A percentile compares a stretch with the other conserved stretches of the same genome.
Evolutionary conservation across 2,797 vertebrate genomes (phyloP).

Genomic region (Danio albolineatus): DNA sequence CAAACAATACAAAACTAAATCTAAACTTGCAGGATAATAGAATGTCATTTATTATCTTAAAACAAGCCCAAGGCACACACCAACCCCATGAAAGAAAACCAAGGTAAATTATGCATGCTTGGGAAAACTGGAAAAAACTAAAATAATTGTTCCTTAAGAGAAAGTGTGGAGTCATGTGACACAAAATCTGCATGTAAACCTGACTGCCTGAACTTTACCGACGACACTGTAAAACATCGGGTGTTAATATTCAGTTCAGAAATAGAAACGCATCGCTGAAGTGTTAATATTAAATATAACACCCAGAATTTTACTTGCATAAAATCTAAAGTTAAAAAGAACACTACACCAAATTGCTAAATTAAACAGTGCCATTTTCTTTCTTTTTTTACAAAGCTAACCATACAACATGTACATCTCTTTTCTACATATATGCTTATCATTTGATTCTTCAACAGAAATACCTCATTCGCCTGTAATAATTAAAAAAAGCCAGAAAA

Average conservation of each 20-base stretch:
- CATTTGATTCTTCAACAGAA: conserved; percentile 70
- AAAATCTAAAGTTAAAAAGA: background rate
- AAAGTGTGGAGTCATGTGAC: background rate
- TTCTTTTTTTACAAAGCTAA: background rate
- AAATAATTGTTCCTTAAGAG: background rate
- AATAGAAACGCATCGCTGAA: conserved; percentile 27
- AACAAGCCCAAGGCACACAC: background rate
- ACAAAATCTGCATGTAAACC: background rate
- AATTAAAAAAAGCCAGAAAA: conserved; percentile 69
- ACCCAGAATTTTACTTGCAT: conserved; percentile 12
- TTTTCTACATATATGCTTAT: conserved; percentile 58
- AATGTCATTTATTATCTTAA: background rate
- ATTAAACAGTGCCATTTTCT: background rate
- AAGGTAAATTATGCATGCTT: background rate
- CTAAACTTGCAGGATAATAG: background rate
- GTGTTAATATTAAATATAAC: conserved; percentile 29
- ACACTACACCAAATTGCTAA: background rate
- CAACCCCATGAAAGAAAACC: background rate
- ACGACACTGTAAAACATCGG: background rate
- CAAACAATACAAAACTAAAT: background rate
- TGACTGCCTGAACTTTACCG: conserved; percentile 22
- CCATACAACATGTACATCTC: conserved; percentile 1
- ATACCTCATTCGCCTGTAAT: conserved; percentile 76
- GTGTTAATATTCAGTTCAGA: conserved; percentile 23
- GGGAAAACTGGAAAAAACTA: background rate